Base-by-base conservation (phyloP, 2,113 vertebrate species). In the Panthera leo region DNA sequence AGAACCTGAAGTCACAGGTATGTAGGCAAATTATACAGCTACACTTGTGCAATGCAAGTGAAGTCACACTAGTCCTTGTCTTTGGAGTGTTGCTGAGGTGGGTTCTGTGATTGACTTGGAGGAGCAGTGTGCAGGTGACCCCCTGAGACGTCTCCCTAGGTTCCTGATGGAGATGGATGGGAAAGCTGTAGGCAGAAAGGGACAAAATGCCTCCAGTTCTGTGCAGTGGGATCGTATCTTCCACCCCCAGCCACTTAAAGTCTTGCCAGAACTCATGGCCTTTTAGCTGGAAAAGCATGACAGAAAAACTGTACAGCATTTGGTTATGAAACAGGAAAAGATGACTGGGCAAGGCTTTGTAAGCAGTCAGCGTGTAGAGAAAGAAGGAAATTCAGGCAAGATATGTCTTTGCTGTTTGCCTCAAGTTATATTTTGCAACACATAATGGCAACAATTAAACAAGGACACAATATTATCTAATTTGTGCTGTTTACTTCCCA, bases 351-450 rank as follows among this genome's bases (percentile, higher is more conserved):
- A 89, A 51, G 18, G 27, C 58, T 84, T 65, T 83, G 55, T 36
- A 55, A 86, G 15, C 18, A 25, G 55, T 65, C 27, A 25, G 55
- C 58, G 4, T 48, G 39, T 87, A 86, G 48, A 67, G 29, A 92
- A 94, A 92, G 76, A 94, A 94, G 79, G 31, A 88, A 85, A 89
- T 73, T 36, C 67, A 78, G 78, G 58, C 73, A 94, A 67, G 29
- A 18, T 48, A 15, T 79, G 63, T 71, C 83, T 83, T 86, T 70
- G 75, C 48, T 85, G 3, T 85, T 91, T 95, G 65, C 51, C 86
- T 96, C 73, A 79, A 85, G 92, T 92, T 94, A 9, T 80, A 71
- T 97, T 97, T 95, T 89, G 84, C n/a, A 97, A 75, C 89, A 95
- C 19, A 39, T 71, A 90, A 95, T 96, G 65, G 51, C 51, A 85